Base-by-base conservation (phyloP, 35 echinoderm and acorn worm species). In the Lytechinus pictus region DNA sequence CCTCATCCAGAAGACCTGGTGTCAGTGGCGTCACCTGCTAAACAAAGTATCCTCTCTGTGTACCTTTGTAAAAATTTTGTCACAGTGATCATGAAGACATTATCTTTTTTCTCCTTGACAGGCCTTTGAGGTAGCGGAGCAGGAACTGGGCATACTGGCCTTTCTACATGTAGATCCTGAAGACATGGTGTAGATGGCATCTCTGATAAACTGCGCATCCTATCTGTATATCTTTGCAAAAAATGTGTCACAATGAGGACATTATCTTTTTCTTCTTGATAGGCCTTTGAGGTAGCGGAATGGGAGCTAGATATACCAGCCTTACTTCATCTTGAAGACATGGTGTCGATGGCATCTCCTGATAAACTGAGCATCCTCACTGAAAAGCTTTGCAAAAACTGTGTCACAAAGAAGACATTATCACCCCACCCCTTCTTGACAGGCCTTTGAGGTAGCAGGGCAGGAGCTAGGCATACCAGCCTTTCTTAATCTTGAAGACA, bases 231-330 rank as follows among this genome's bases (percentile, higher is more conserved):
- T 10, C 98, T 86, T 61, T 98, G 88, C 95, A 97, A 96, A 99
- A 97, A 99, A 52, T 44, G 96, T 99, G 27, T 99, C 98, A 87
- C 98, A 99, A 99, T 94, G 98, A 97, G 95, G 95, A 94, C 96
- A 98, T 99, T 92, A 94, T 44, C 0, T 44, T 44, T 28, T 97
- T 79, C 10, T 53, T 94, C 53, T 94, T 52, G 52, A 54, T 92
- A 99, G 97, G 98, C 98, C 10, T 99, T 99, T 96, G 98, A 99
- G 27, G 97, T 97, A n/a, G 98, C 97, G 3, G 98, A 99, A 55
- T 21, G 92, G 33, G 97, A 99, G 71, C 96, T 99, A 14, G 97
- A 95, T 52, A 99, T 99, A 54, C 97, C 97, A 33, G 94, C 97
- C 86, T 72, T 98, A 92, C 95, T 98, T 44, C 0, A 44, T 72